These are phyloP conservation scores for Nestor notabilis DNA, from an alignment of 2,113 vertebrate genomes.

Conservation along the genomic window DNA sequence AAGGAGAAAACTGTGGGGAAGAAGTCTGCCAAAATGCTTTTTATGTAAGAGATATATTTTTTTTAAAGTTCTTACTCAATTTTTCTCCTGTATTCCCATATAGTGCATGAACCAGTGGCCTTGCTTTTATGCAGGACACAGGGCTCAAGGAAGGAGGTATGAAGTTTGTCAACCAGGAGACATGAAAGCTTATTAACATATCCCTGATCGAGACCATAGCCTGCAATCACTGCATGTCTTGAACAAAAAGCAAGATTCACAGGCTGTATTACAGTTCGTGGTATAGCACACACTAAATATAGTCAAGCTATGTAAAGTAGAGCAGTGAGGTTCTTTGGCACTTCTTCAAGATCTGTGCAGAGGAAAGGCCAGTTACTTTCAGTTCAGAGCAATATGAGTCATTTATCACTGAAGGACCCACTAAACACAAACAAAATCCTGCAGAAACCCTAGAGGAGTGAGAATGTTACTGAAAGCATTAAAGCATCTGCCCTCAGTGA, in stretches of 20 bases:
- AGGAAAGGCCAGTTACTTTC: background rate
- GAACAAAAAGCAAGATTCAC: background rate
- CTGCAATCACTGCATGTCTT: background rate
- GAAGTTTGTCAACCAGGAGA: background rate
- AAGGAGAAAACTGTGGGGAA: background rate
- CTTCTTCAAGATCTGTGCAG: background rate
- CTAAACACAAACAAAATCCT: background rate
- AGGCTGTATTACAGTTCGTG: background rate
- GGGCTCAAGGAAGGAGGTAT: background rate
- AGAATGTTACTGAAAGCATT: background rate
- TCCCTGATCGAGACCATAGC: background rate
- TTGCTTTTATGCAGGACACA: fast-evolving
- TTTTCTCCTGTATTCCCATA: background rate
- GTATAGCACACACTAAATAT: constrained; percentile 40
- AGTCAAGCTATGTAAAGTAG: constrained; percentile 32
- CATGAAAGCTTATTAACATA: fast-evolving
- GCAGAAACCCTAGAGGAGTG: background rate
- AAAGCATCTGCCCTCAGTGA: background rate
- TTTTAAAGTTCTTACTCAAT: background rate
- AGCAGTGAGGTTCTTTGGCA: background rate
- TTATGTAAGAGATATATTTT: background rate
- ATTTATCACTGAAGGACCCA: background rate
- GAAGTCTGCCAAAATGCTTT: background rate
- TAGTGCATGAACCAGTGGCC: background rate
- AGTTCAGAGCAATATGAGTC: background rate